Conservation (phyloP, 1,140 invertebrate genomes). For the Vanessa tameamea region DNA sequence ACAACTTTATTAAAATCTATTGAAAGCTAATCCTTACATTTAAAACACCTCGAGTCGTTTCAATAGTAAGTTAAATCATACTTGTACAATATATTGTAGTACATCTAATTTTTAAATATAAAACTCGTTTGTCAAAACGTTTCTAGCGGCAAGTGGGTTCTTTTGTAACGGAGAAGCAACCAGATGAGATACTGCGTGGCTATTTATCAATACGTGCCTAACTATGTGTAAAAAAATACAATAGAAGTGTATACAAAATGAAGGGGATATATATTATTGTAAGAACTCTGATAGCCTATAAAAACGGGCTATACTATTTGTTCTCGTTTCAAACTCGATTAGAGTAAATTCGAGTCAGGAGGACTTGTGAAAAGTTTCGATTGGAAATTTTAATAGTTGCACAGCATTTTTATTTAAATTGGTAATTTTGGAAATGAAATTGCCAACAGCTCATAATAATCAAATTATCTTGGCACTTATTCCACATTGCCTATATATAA, state of each 20-base stretch:
- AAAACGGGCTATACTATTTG: constrained; percentile 37
- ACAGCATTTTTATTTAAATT: too few relatives aligned
- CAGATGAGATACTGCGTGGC: constrained; percentile 45
- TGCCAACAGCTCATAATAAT: too few relatives aligned
- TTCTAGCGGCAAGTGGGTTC: constrained; percentile 29
- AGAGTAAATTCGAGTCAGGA: background rate
- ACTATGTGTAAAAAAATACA: constrained; percentile 56
- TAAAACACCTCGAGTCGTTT: too few relatives aligned
- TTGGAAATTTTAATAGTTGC: too few relatives aligned
- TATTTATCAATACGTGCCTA: constrained; percentile 53
- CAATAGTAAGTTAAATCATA: too few relatives aligned
- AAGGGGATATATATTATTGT: constrained; percentile 57
- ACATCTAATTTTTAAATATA: background rate
- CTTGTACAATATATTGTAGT: too few relatives aligned
- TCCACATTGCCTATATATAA: too few relatives aligned
- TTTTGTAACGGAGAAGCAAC: constrained; percentile 37
- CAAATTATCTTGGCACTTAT: too few relatives aligned
- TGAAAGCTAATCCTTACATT: too few relatives aligned
- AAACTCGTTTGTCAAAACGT: constrained; percentile 31
- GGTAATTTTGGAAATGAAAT: too few relatives aligned
- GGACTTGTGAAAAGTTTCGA: too few relatives aligned
- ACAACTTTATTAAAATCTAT: too few relatives aligned
- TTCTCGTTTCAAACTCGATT: constrained; percentile 31
- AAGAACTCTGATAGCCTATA: constrained; percentile 50
- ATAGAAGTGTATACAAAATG: constrained; percentile 46